phyloP scores from a whole-genome alignment of 2,888 invertebrate genomes.

The Latrodectus elegans region DNA sequence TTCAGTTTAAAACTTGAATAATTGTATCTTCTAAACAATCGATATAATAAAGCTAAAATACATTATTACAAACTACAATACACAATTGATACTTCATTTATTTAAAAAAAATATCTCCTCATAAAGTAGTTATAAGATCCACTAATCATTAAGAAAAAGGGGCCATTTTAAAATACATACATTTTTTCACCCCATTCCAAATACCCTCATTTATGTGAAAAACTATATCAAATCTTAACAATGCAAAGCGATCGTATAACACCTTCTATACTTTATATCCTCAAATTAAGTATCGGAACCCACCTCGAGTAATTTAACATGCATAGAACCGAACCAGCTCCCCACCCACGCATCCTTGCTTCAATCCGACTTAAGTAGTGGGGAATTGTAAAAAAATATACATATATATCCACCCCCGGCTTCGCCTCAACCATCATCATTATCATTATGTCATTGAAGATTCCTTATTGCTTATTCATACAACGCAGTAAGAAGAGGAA shows the following conservation, averaged over 20 bases:
- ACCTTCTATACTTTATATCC: conserved; percentile 10
- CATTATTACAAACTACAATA: too few relatives aligned
- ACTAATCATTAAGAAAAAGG: too few relatives aligned
- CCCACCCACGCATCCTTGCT: neutral
- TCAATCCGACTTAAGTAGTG: conserved; percentile 46
- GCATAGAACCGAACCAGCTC: conserved; percentile 16
- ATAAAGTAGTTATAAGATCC: too few relatives aligned
- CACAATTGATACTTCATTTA: too few relatives aligned
- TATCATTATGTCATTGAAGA: conserved; percentile 65
- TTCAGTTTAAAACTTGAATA: too few relatives aligned
- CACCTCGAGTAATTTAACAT: conserved; percentile 33
- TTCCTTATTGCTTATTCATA: conserved; percentile 58
- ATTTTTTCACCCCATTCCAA: too few relatives aligned
- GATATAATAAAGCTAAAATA: too few relatives aligned
- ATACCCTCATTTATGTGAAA: too few relatives aligned
- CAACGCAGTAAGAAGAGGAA: conserved; percentile 26
- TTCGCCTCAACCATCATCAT: conserved; percentile 47
- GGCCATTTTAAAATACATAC: too few relatives aligned
- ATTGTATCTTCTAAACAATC: too few relatives aligned
- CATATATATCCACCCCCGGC: neutral
- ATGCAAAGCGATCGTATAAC: conserved; percentile 24
- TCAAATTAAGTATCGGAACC: conserved; percentile 45
- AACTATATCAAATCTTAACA: too few relatives aligned
- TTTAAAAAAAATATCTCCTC: too few relatives aligned
- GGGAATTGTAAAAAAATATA: conserved; percentile 10